Evolutionary conservation across 2,888 invertebrate species (phyloP).

Genomic region (Xestoiulus laeticollis): DNA sequence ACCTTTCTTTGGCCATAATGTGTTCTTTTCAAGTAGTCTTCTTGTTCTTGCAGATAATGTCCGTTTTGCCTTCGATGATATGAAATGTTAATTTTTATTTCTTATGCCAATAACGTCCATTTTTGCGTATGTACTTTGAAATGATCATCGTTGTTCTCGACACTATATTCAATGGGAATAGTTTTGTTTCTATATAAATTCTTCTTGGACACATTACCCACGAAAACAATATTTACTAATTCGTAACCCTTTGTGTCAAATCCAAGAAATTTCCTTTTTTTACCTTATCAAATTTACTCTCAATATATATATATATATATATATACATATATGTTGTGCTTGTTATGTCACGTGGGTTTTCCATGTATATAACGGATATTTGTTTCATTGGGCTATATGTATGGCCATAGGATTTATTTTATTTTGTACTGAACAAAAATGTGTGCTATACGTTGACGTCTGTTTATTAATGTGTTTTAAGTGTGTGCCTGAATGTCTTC

Average conservation of each 20-base stretch:
- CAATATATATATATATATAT: too few relatives aligned
- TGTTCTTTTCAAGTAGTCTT: neutral
- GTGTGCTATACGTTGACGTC: neutral
- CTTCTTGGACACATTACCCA: neutral
- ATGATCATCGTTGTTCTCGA: neutral
- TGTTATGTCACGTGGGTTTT: neutral
- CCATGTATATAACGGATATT: neutral
- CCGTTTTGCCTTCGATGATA: neutral
- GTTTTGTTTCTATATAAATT: neutral
- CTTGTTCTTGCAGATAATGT: neutral
- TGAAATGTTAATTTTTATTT: neutral
- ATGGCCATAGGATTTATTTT: neutral
- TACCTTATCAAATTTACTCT: neutral
- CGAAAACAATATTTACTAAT: neutral
- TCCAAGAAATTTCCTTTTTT: neutral
- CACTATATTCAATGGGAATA: neutral
- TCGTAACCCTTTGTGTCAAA: neutral
- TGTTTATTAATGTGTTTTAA: constrained; percentile 13
- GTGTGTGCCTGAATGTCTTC: constrained; percentile 24
- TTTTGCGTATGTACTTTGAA: neutral
- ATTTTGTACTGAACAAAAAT: neutral
- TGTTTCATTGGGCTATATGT: neutral
- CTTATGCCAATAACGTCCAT: neutral
- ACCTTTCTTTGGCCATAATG: neutral
- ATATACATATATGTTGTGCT: constrained; percentile 12